These are phyloP conservation scores for Centroberyx gerrardi DNA, from an alignment of 2,797 vertebrate species.

Conservation along the genomic window DNA sequence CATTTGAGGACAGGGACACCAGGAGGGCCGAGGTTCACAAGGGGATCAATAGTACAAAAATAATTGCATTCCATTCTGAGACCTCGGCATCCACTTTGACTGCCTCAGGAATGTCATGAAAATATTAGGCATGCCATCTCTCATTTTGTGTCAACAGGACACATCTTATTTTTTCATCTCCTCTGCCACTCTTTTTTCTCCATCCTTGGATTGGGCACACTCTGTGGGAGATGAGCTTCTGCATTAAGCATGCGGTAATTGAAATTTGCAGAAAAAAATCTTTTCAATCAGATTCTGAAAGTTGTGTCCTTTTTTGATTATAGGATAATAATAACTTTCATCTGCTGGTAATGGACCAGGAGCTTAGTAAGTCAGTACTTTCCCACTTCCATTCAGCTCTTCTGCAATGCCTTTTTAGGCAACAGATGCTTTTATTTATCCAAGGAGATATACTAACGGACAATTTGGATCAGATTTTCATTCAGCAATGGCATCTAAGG, in stretches of 20 bases:
- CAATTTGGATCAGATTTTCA: too few relatives aligned
- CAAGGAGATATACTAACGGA: too few relatives aligned
- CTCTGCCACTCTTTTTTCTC: conserved; percentile 25
- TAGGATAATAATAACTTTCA: too few relatives aligned
- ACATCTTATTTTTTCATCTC: conserved; percentile 38
- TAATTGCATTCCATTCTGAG: conserved; percentile 20
- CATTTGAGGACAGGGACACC: too few relatives aligned
- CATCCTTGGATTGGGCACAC: conserved; percentile 56
- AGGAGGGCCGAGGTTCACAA: too few relatives aligned
- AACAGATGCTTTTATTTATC: too few relatives aligned
- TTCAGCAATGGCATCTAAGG: too few relatives aligned
- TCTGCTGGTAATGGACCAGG: too few relatives aligned
- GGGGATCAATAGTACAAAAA: too few relatives aligned
- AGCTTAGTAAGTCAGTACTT: too few relatives aligned
- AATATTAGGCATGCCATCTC: conserved; percentile 34
- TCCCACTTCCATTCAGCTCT: too few relatives aligned
- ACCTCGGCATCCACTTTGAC: conserved; percentile 36
- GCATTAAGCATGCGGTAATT: conserved; percentile 73
- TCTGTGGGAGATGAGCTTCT: conserved; percentile 51
- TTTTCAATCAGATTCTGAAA: conserved; percentile 80
- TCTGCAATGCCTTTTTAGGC: too few relatives aligned
- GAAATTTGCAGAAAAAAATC: conserved; percentile 80
- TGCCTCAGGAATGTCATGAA: conserved; percentile 48
- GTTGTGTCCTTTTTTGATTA: conserved; percentile 65
- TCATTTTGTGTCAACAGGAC: conserved; percentile 46